Conservation (phyloP, 2,113 vertebrate genomes). For the Stegostoma tigrinum region DNA sequence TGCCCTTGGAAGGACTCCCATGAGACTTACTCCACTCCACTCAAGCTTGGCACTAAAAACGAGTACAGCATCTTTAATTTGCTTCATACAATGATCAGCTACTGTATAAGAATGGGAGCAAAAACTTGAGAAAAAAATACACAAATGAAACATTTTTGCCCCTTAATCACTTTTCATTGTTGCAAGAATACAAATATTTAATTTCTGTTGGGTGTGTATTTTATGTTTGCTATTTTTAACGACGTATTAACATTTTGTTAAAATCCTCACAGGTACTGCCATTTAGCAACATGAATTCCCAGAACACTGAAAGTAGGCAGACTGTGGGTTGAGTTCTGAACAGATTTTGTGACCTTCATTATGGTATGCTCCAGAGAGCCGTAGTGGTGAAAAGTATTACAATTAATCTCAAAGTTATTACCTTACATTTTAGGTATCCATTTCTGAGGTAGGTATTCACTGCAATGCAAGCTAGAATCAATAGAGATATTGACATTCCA, state of each 20-base stretch:
- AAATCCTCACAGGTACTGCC: conserved; percentile 2
- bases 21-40: conserved; percentile 38
- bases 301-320: not conserved
- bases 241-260: not conserved
- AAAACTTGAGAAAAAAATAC: not conserved
- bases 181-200: not conserved
- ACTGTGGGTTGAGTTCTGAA: not conserved
- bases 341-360: conserved; percentile 48
- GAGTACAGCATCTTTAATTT: conserved; percentile 42
- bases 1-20: conserved; percentile 45
- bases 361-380: conserved; percentile 50
- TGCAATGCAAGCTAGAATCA: conserved; percentile 48
- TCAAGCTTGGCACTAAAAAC: conserved; percentile 45
- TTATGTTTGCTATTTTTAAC: conserved; percentile 9
- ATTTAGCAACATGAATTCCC: not conserved
- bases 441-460: conserved; percentile 56
- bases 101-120: not conserved
- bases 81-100: conserved; percentile 20
- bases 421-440: conserved; percentile 56
- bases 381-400: conserved; percentile 63
- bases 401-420: conserved; percentile 65
- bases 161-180: not conserved
- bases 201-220: not conserved
- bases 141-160: not conserved
- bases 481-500: conserved; percentile 47